Base-by-base conservation (phyloP, 2,888 invertebrate species). In the Notocelia uddmanniana region DNA sequence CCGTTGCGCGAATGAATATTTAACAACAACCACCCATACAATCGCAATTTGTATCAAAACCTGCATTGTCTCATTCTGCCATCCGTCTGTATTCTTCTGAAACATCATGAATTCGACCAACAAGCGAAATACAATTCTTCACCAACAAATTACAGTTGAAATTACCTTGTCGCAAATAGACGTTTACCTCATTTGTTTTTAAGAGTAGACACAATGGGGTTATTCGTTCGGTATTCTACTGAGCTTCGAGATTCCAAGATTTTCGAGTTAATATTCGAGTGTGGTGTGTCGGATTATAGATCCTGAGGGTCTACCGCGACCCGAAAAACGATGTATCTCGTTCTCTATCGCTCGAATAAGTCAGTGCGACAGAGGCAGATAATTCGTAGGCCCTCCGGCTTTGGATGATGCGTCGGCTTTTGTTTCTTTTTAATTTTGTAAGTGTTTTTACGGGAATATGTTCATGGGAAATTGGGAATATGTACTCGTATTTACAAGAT, bases 141-240 rank as follows among this genome's bases (percentile, higher is more conserved):
- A 1, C 0, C 10, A 41, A 48, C 6, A 13, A 8, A 1, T 50
- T 23, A 58, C 18, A 37, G 68, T 52, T n/a, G 6, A 19, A 18
- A 23, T 60, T 73, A 18, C 18, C 13, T 41, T 23, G 63, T n/a
- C 3, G 3, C 13, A 11, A 55, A 26, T 48, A 41, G 66, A 11
- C 59, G 41, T 10, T 57, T 68, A 26, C 15, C 64, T 18, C 64
- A 10, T 48, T 48, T 31, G 18, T 18, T 37, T 34, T 19, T 11
- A 10, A 21, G 11, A 18, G 68, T 71, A 71, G 55, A 80, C 80
- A 87, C 88, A 88, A 89, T 89, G 68, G 76, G 69, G 77, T 80
- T 81, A 78, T 82, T 90, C 82, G 78, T 82, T 90, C 82, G 81
- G 86, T 89, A 91, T 91, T 89, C 91, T 75, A 76, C 73, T 67